Evolutionary conservation across 2,113 vertebrate genomes (phyloP).

Genomic region (Glaucidium brasilianum): DNA sequence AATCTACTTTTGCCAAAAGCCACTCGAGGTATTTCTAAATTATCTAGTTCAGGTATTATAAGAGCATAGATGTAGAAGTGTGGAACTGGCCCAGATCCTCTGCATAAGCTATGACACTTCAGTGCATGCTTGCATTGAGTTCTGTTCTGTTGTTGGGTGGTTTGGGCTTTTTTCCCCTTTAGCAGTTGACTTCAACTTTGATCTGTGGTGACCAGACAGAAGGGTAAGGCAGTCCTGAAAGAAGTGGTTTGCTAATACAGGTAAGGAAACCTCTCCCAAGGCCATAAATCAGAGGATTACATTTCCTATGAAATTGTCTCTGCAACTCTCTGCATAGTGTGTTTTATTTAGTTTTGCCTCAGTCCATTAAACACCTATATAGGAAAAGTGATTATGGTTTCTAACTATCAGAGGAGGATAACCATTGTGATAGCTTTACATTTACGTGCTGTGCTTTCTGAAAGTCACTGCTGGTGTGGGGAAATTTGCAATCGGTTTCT

Average conservation of each 20-base stretch:
- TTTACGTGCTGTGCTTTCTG: neutral
- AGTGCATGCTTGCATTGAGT: neutral
- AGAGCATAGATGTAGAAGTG: neutral
- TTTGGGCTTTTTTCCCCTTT: rapidly evolving
- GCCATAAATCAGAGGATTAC: neutral
- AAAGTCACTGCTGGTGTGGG: neutral
- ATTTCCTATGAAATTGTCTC: neutral
- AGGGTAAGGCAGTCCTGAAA: neutral
- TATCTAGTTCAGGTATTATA: neutral
- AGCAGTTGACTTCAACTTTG: neutral
- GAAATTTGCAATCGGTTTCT: neutral
- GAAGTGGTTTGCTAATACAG: neutral
- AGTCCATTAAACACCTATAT: rapidly evolving
- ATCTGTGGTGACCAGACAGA: neutral
- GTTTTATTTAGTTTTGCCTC: neutral
- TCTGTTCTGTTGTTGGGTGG: neutral
- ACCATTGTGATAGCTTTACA: neutral
- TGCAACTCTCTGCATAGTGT: neutral
- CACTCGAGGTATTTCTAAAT: neutral
- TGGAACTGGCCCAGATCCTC: neutral
- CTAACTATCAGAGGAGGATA: neutral
- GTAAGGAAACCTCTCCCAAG: neutral
- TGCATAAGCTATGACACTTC: neutral
- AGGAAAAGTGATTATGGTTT: neutral
- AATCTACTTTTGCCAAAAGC: neutral